These are phyloP conservation scores for Onychorhynchus coronatus DNA, from an alignment of 2,113 vertebrate species.

Conservation along the genomic window DNA sequence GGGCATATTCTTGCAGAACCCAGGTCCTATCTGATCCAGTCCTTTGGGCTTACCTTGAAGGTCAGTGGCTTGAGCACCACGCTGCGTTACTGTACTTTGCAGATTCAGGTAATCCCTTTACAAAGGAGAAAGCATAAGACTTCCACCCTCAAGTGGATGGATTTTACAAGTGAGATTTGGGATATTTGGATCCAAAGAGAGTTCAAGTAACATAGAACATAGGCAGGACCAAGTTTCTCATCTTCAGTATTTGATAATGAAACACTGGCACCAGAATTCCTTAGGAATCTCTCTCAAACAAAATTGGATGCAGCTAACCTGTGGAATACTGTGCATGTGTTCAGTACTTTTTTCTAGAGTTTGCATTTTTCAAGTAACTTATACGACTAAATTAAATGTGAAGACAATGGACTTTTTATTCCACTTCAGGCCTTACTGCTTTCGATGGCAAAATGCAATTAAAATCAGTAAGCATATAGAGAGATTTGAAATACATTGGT, in stretches of 20 bases:
- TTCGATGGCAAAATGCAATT: background rate
- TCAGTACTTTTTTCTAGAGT: background rate
- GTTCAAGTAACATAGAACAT: background rate
- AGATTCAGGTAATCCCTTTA: background rate
- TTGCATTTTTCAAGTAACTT: background rate
- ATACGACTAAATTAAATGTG: background rate
- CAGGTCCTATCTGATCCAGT: background rate
- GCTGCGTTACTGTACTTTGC: background rate
- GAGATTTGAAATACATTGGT: background rate
- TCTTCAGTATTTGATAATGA: background rate
- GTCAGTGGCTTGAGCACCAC: background rate
- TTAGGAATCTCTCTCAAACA: background rate
- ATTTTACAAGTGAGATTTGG: background rate
- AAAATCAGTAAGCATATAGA: background rate
- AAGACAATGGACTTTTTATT: background rate
- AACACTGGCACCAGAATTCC: background rate
- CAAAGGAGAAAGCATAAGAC: background rate
- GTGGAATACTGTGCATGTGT: background rate
- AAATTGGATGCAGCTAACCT: background rate
- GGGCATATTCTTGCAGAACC: background rate
- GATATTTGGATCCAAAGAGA: background rate
- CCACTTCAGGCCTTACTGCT: background rate
- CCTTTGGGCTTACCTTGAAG: background rate
- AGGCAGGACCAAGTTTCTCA: background rate
- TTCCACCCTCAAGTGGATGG: background rate